Conservation (phyloP, 2,113 vertebrate species). For the Periophthalmodon schlosseri region DNA sequence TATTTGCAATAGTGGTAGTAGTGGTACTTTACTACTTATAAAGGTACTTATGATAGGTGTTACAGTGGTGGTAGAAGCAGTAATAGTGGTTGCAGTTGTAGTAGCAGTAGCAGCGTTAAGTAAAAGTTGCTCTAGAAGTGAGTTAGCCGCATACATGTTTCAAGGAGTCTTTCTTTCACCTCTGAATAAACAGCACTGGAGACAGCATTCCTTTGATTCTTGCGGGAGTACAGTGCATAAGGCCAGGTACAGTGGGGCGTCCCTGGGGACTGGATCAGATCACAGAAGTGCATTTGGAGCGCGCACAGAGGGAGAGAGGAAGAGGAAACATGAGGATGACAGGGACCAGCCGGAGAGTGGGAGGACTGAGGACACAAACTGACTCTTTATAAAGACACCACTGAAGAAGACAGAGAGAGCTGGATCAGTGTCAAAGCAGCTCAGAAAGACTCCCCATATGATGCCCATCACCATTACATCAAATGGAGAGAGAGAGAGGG, state of each 20-base stretch:
- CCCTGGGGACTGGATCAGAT: slow-evolving; percentile 30
- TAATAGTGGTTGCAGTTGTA: not conserved
- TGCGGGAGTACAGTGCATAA: not conserved
- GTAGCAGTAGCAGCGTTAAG: not conserved
- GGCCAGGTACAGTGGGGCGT: slow-evolving; percentile 30
- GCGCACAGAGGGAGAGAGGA: slow-evolving; percentile 5
- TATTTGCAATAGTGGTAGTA: not conserved
- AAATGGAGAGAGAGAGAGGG: slow-evolving; percentile 14
- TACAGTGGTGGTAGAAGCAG: not conserved
- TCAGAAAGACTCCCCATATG: slow-evolving; percentile 20
- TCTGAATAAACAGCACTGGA: not conserved
- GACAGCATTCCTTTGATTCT: slow-evolving; percentile 25
- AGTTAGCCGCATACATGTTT: not conserved
- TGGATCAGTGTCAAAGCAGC: slow-evolving; percentile 14
- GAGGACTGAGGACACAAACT: slow-evolving; percentile 6
- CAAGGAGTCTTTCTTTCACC: not conserved
- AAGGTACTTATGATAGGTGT: not conserved
- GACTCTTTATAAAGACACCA: slow-evolving; percentile 1
- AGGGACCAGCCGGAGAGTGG: slow-evolving; percentile 7
- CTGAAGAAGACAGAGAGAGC: slow-evolving; percentile 1
- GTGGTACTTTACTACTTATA: no score
- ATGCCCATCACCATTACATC: slow-evolving; percentile 25
- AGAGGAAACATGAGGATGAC: slow-evolving; percentile 25
- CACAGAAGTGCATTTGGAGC: slow-evolving; percentile 17
- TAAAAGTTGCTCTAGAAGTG: not conserved